Conservation (phyloP, 1,140 invertebrate genomes). For the Delia radicum region DNA sequence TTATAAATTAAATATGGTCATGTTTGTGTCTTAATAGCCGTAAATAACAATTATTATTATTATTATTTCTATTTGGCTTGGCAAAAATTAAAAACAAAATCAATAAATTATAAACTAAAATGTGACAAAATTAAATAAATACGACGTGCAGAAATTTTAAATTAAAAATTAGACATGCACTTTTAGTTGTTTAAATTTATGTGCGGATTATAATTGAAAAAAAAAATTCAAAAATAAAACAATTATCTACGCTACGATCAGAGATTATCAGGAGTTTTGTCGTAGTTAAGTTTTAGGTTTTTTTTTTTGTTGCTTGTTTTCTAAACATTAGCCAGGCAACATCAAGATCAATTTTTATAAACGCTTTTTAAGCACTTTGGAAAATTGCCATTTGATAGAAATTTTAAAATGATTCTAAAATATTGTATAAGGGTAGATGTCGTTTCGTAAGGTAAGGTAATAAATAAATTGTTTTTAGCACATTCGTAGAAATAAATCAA, state of each 20-base stretch:
- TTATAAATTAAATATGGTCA: neutral
- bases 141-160: neutral
- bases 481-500: too few relatives aligned
- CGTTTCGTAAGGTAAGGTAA: too few relatives aligned
- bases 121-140: neutral
- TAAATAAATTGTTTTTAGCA: too few relatives aligned
- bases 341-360: slow-evolving; percentile 21
- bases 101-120: neutral
- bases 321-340: neutral
- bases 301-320: neutral
- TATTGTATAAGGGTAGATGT: too few relatives aligned
- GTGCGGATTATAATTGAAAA: neutral
- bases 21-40: neutral
- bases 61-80: too few relatives aligned
- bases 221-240: neutral
- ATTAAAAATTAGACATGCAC: neutral
- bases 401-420: too few relatives aligned
- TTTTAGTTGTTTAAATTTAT: neutral
- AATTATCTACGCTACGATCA: neutral
- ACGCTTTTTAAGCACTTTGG: slow-evolving; percentile 21
- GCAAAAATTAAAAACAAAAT: neutral
- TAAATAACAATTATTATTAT: slow-evolving; percentile 1
- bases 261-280: too few relatives aligned
- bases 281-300: neutral
- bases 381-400: slow-evolving; percentile 17